Percentiles rank a stretch among this genome's conserved stretches.
These are phyloP conservation scores for Lepidocyrtoides sp. DNA, from an alignment of 2,888 invertebrate species.

Conservation along the genomic window DNA sequence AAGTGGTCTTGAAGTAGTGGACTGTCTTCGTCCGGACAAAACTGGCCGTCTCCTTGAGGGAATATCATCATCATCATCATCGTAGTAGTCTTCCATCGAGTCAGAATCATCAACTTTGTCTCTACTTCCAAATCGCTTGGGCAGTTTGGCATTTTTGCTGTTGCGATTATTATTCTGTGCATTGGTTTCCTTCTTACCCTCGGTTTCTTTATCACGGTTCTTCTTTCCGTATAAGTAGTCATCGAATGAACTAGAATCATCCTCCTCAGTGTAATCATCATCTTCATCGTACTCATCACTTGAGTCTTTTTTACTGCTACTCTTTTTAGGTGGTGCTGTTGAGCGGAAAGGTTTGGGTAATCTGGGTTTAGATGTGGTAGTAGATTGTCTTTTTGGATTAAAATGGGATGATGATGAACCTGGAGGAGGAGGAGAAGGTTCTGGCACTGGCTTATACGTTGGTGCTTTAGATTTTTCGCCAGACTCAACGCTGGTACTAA, in stretches of 20 bases:
- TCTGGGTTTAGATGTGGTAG: slow-evolving; percentile 52
- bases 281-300: slow-evolving; percentile 56
- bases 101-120: slow-evolving; percentile 33
- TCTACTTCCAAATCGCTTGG: slow-evolving; percentile 31
- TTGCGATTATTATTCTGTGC: not conserved
- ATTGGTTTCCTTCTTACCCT: not conserved
- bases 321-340: slow-evolving; percentile 18
- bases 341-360: slow-evolving; percentile 71
- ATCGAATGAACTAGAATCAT: slow-evolving; percentile 11
- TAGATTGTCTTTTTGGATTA: not conserved
- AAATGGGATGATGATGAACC: not conserved
- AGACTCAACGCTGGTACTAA: slow-evolving; percentile 47
- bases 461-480: not conserved
- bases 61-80: slow-evolving; percentile 36
- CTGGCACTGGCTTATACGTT: slow-evolving; percentile 2
- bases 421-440: too few relatives aligned
- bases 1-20: slow-evolving; percentile 23
- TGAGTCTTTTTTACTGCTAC: not conserved
- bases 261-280: slow-evolving; percentile 35
- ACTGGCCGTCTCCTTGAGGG: slow-evolving; percentile 9
- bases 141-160: slow-evolving; percentile 24
- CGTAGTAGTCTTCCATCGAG: slow-evolving; percentile 56
- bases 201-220: not conserved
- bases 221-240: slow-evolving; percentile 16
- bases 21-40: not conserved